Evolutionary conservation across 2,113 vertebrate genomes (phyloP), one percentile per base, ranked within the genome.

Genomic region (Varanus salvator): DNA sequence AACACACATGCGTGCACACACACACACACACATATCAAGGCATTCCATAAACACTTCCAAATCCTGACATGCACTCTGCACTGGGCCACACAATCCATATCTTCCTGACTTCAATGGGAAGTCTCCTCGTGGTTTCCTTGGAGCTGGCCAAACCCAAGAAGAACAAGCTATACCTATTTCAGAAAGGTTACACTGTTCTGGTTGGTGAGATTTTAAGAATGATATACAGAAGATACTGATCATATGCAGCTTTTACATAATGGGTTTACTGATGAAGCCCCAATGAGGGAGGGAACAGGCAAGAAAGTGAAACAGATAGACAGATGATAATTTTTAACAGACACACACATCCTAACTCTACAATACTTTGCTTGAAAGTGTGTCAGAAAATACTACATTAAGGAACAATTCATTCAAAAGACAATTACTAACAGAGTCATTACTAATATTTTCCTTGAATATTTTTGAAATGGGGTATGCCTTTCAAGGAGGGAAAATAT

Each of bases 31-130:
- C 38, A 44, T 44, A 91, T 93, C 92, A 50, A 50, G 15, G 74
- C 0, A 0, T 91, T 87, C 57, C 91, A 87, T 78, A 90, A 94
- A 93, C 91, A 85, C 83, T 0, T 85, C 86, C 88, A 38, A 87
- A 34, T 74, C 74, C 34, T 66, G 84, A 92, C 71, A 64, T 77
- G 54, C 88, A 80, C 66, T 50, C 89, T 85, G 81, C 44, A 76
- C 54, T n/a, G 4, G 44, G 71, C 81, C 74, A 77, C 92, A 85
- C 48, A 84, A 69, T 87, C 91, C 91, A 25, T 52, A 68, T 90
- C 91, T 85, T 12, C 0, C 17, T 9, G 76, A 68, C 23, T 31
- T 52, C 71, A 80, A 90, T 83, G 34, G 34, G 84, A 71, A 86
- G 34, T 50, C 76, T 90, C 57, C 78, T 44, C 54, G 66, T 38